Base-by-base conservation (phyloP, 2,797 vertebrate genomes). In the Eptatretus atami region DNA sequence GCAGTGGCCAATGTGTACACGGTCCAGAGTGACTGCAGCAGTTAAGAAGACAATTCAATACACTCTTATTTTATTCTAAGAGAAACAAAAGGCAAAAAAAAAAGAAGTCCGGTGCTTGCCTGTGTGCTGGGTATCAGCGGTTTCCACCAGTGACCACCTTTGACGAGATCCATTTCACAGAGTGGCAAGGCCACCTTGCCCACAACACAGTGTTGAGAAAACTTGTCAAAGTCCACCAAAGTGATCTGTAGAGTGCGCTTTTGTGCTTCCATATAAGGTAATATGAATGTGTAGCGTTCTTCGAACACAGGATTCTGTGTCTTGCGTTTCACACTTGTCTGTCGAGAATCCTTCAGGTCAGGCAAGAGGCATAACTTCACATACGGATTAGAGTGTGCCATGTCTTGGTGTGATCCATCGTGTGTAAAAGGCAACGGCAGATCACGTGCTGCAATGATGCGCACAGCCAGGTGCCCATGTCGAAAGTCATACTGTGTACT, bases 61-160 rank as follows among this genome's bases (percentile, higher is more conserved):
- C 31, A 44, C 31, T 44, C 31, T 44, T 44, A 44, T 44, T 44
- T 44, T 44, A 8, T 44, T 44, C 31, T 8, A 44, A 5, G 31
- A 44, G 31, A 44, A 44, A 44, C 31, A 8, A 44, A 44, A 44
- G 31, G 31, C 31, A 44, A 44, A 44, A 44, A 44, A 44, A 5
- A 3, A 44, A 8, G 4, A 44, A 44, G 31, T 44, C 31, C 31
- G 6, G 55, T 24, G 57, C 57, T n/a, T 77, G 84, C 83, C 82
- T 85, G 82, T 52, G 82, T 78, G 65, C 82, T 86, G 69, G 83
- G 82, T 65, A 82, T 73, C 68, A 86, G 76, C 1, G 82, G 78
- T 71, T 81, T 86, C 83, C 83, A 86, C 83, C 82, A 86, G 71
- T 86, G 83, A n/a, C 83, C 83, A 1, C 83, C 83, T 69, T 81